Conservation (phyloP, 2,797 vertebrate genomes). For the Malurus leucopterus region DNA sequence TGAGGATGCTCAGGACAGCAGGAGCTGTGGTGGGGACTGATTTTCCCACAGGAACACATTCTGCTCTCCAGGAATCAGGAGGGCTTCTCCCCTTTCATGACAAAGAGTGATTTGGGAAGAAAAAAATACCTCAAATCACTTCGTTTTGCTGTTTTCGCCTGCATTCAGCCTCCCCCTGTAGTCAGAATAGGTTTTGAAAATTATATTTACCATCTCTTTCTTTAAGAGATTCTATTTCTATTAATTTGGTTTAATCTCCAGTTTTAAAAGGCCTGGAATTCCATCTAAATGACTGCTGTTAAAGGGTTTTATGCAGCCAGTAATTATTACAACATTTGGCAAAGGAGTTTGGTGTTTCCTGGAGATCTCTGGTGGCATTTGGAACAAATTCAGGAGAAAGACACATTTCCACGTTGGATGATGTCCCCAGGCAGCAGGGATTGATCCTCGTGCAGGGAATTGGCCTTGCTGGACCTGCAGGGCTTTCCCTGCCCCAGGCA, state of each 20-base stretch:
- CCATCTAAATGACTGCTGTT: not conserved
- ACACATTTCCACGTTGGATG: not conserved
- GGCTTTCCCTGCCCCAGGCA: not conserved
- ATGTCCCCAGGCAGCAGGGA: not conserved
- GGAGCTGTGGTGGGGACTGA: not conserved
- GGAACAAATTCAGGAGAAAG: not conserved
- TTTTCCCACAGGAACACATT: not conserved
- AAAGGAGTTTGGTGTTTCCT: not conserved
- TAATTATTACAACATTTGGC: not conserved
- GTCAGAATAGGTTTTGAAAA: not conserved
- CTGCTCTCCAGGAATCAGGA: not conserved
- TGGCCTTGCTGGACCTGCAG: not conserved
- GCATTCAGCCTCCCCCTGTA: not conserved
- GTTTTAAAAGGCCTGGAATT: not conserved
- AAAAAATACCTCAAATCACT: not conserved
- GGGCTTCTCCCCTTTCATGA: not conserved
- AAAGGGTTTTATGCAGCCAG: fast-evolving
- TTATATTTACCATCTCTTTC: not conserved
- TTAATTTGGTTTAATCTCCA: not conserved
- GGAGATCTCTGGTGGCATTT: not conserved
- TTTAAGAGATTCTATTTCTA: not conserved
- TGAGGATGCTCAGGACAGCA: not conserved
- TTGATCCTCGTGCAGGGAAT: too few species aligned
- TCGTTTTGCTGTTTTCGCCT: not conserved
- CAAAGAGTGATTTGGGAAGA: not conserved